Evolutionary conservation across 1,140 invertebrate genomes (phyloP), one percentile per base, ranked within the genome.

Genomic region (Thalassaphorura encarpata): DNA sequence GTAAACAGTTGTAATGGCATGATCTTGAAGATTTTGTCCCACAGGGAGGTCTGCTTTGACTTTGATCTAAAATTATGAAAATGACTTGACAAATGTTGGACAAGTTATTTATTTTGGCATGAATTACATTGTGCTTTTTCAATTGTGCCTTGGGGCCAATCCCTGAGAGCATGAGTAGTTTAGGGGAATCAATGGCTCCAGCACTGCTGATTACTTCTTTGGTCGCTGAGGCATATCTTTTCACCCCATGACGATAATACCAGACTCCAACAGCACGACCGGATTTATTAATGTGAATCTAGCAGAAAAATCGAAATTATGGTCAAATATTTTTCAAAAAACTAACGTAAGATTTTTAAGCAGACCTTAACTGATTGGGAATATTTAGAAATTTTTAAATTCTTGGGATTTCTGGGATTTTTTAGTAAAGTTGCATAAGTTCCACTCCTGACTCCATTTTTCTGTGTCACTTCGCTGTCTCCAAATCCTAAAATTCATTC

Each of bases 21-120:
- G 75, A 60, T 75, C 74, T 54, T 73, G 69, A 2, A 80, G 68
- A 60, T 80, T 79, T 23, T 75, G 67, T 4, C 60, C 60, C 0
- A 61, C 60, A 2, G 60, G 54, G 8, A 61, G 36, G 24, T 57
- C 47, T 2, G 45, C 39, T 8, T 26, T 23, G 2, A 33, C 21
- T 27, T 57, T 57, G 21, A 61, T 61, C 50, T 46, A 39, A 21
- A 51, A 42, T 3, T 3, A 21, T 11, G 21, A 54, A 50, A 50
- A n/a, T n/a, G n/a, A n/a, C n/a, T n/a, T n/a, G n/a, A n/a, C n/a
- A n/a, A n/a, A n/a, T n/a, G n/a, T n/a, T n/a, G n/a, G n/a, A n/a
- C n/a, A n/a, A n/a, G n/a, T n/a, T n/a, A n/a, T n/a, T n/a, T n/a
- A n/a, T n/a, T n/a, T n/a, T n/a, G n/a, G n/a, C n/a, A n/a, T n/a